Conservation (phyloP, 1,140 invertebrate genomes). For the Pteromalus puparum region DNA sequence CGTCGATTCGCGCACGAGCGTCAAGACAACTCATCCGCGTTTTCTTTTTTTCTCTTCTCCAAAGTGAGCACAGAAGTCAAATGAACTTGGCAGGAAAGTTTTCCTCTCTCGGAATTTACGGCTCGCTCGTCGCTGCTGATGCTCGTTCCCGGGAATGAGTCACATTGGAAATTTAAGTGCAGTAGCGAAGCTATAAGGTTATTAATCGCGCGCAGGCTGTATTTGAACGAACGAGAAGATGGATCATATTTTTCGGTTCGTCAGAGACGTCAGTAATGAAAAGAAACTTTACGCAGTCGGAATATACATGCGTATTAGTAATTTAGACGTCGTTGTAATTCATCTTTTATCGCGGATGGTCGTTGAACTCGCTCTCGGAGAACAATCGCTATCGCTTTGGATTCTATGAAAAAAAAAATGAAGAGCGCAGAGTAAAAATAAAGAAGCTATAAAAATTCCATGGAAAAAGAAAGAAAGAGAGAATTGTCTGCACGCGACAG, state of each 20-base stretch:
- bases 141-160: background rate
- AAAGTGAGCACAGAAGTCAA: background rate
- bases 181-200: background rate
- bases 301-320: background rate
- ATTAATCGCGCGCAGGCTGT: background rate
- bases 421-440: too few species aligned
- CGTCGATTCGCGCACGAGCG: background rate
- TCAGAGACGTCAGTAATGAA: background rate
- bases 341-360: background rate
- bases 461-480: background rate
- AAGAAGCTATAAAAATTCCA: too few species aligned
- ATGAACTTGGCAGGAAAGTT: conserved; percentile 3
- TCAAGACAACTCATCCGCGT: background rate
- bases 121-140: background rate
- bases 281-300: background rate
- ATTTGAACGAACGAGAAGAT: background rate
- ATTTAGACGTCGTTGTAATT: background rate
- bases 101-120: background rate
- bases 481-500: background rate
- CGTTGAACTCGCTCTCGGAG: too few species aligned
- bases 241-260: background rate
- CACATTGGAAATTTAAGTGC: background rate
- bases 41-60: background rate
- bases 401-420: too few species aligned
- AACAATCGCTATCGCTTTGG: too few species aligned